A percentile compares a stretch with the other conserved stretches of the same genome.
Conservation (phyloP, 37 sponge, comb jelly and placozoan species). For the Beroe forskalii region DNA sequence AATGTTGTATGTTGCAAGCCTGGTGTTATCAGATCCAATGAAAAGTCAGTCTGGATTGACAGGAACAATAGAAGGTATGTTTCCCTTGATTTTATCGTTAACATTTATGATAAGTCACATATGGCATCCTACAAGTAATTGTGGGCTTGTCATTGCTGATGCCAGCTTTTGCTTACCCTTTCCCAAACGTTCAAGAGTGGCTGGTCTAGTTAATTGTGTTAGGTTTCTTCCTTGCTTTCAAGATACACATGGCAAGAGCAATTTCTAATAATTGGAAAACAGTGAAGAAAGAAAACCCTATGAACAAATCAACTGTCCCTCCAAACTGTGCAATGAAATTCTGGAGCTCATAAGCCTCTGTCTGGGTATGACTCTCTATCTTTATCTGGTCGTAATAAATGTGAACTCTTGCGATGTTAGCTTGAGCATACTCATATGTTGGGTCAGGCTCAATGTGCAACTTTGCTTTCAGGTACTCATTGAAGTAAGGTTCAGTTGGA, state of each 20-base stretch:
- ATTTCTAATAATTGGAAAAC: constrained; percentile 8
- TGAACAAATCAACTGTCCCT: constrained; percentile 10
- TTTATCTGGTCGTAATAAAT: constrained; percentile 4
- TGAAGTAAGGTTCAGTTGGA: neutral
- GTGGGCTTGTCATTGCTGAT: no score
- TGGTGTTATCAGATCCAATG: constrained; percentile 44
- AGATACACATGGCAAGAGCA: no score
- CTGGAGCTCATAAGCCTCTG: neutral
- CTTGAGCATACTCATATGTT: neutral
- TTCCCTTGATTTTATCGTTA: no score
- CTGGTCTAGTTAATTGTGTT: no score
- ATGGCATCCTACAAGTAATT: no score
- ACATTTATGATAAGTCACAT: no score
- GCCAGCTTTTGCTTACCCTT: no score
- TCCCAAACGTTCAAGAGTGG: no score
- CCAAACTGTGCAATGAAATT: constrained; percentile 25
- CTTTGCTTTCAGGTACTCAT: neutral
- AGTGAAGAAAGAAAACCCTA: constrained; percentile 48
- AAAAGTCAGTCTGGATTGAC: constrained; percentile 60
- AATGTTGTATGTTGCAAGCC: neutral
- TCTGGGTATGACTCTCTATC: neutral
- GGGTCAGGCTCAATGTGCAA: neutral
- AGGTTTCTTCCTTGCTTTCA: no score
- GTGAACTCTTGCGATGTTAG: constrained; percentile 22
- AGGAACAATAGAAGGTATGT: constrained; percentile 58